phyloP scores from a whole-genome alignment of 2,113 vertebrate genomes.

The Bettongia penicillata region DNA sequence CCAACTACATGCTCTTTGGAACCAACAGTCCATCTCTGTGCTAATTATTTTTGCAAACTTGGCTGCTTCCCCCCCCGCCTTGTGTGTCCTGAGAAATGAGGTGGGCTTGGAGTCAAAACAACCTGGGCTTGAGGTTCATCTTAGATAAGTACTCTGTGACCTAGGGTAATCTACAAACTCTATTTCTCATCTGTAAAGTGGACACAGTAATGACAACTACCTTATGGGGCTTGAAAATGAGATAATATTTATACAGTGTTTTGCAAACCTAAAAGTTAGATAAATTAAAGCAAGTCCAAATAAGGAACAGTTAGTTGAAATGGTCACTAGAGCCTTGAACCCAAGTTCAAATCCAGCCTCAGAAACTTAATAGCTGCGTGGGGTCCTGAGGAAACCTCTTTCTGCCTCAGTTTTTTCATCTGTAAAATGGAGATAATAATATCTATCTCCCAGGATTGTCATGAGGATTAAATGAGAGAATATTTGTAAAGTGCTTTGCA shows the following conservation, averaged over 20 bases:
- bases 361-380: background rate
- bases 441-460: background rate
- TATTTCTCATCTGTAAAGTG: background rate
- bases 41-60: background rate
- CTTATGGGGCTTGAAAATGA: background rate
- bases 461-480: background rate
- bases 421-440: background rate
- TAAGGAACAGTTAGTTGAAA: background rate
- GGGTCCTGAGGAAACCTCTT: background rate
- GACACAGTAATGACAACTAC: background rate
- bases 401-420: background rate
- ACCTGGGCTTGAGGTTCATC: background rate
- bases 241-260: background rate
- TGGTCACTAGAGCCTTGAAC: background rate
- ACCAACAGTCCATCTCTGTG: background rate
- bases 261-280: background rate
- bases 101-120: background rate
- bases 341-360: background rate
- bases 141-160: background rate
- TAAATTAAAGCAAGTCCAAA: background rate
- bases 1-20: background rate
- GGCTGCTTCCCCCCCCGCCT: background rate
- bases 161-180: background rate
- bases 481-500: background rate
- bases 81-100: background rate